Base-by-base conservation (phyloP, 2,888 invertebrate species). In the Metellina segmentata region DNA sequence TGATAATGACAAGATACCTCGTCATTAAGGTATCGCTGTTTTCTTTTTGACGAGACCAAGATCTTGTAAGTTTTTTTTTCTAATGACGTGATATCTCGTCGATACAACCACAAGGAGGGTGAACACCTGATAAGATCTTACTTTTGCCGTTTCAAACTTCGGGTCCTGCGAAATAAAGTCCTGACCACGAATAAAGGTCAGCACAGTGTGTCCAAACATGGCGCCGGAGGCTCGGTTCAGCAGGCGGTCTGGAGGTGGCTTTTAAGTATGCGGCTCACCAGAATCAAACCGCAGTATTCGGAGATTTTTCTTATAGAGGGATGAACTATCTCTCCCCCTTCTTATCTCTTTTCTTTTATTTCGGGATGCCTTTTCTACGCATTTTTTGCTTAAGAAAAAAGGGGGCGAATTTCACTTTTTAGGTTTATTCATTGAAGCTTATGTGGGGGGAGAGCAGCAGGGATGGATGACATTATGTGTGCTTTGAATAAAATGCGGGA, bases 341-440 rank as follows among this genome's bases (percentile, higher is more conserved):
- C 61, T 48, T 69, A 72, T 61, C 51, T 34, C 70, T 53, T 74
- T 83, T 71, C 79, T 87, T 87, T 81, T 87, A 79, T 87, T 34
- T 87, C 61, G 61, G 61, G 61, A 16, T 16, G 61, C 34, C 34
- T 34, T 49, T 78, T 72, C 82, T 49, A 20, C 79, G 48, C 49
- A 34, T 79, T 78, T 72, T 79, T 52, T 19, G 69, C 20, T 53
- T 82, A 70, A 61, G 69, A 75, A 90, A 83, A 20, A 16, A 69
- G 34, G 52, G n/a, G 81, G 70, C 81, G 90, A 85, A 90, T 90
- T 90, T 90, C 90, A 90, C 90, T 90, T 90, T 90, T 83, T 70
- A 69, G 85, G 86, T 86, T 90, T 90, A 90, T 90, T 90, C 90
- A 90, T 90, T 90, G 85, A 81, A 74, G 90, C 90, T 90, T 90